Percentiles rank a stretch among this genome's conserved stretches.
Conservation (phyloP, 2,888 invertebrate species). For the Euspilapteryx auroguttella region DNA sequence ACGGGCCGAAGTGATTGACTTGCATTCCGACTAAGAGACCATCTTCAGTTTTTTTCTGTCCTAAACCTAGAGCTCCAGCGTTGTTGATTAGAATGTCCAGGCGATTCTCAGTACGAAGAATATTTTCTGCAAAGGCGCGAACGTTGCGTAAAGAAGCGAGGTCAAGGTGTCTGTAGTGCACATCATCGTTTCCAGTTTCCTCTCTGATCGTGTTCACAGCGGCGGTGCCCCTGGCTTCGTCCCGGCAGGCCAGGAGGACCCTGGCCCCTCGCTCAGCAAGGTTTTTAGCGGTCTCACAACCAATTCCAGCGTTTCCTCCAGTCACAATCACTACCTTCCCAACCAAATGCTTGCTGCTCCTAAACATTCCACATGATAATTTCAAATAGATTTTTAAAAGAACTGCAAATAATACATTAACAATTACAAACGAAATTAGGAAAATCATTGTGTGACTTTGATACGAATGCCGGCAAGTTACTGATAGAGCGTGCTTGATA, state of each 20-base stretch:
- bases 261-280: conserved; percentile 73
- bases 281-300: conserved; percentile 73
- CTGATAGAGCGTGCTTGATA: too few species aligned
- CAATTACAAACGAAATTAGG: too few species aligned
- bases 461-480: too few species aligned
- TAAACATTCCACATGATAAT: conserved; percentile 23
- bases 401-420: too few species aligned
- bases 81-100: conserved; percentile 66
- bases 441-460: too few species aligned
- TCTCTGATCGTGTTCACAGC: conserved; percentile 28
- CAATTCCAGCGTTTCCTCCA: conserved; percentile 81
- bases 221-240: conserved; percentile 65
- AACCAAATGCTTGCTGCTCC: conserved; percentile 51
- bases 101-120: conserved; percentile 47
- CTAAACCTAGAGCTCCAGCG: conserved; percentile 49
- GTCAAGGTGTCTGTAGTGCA: conserved; percentile 43
- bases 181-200: conserved; percentile 20
- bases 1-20: conserved; percentile 64
- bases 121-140: conserved; percentile 61
- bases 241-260: conserved; percentile 80
- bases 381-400: conserved; percentile 8
- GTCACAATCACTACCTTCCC: conserved; percentile 85
- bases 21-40: conserved; percentile 64
- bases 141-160: conserved; percentile 54
- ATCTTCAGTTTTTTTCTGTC: conserved; percentile 54